Conservation (phyloP, 2,888 invertebrate genomes). For the Drosophila greeni region DNA sequence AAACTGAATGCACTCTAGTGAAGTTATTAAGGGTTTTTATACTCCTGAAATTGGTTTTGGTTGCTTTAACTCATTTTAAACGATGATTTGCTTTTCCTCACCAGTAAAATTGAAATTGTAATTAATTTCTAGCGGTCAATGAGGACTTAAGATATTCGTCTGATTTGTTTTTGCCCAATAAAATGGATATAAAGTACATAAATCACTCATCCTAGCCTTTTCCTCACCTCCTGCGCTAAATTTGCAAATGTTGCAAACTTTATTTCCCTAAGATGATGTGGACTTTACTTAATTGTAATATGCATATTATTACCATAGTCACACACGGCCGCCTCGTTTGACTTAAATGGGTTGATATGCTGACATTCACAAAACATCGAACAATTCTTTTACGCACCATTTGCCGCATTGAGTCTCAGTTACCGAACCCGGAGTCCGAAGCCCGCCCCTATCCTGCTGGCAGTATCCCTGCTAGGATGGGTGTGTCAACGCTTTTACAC, state of each 20-base stretch:
- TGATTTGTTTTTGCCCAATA: not conserved
- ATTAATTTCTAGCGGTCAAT: not conserved
- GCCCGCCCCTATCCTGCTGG: not conserved
- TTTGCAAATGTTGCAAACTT: not conserved
- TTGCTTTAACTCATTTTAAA: not conserved
- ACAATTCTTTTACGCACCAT: conserved; percentile 61
- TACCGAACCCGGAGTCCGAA: conserved; percentile 1
- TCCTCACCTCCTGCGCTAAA: too few relatives aligned
- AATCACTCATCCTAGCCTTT: not conserved
- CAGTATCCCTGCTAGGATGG: conserved; percentile 22
- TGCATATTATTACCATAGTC: not conserved
- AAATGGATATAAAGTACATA: not conserved
- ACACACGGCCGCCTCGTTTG: conserved; percentile 14
- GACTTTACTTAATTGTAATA: conserved; percentile 14
- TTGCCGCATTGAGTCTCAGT: conserved; percentile 35
- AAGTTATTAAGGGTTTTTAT: not conserved
- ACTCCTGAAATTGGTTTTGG: not conserved
- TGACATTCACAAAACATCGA: conserved; percentile 55
- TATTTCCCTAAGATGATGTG: conserved; percentile 5
- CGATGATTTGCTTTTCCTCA: not conserved
- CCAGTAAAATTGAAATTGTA: not conserved
- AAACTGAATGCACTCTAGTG: not conserved
- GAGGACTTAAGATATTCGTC: not conserved
- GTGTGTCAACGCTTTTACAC: conserved; percentile 63
- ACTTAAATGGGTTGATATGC: conserved; percentile 40